Evolutionary conservation across 1,140 invertebrate species (phyloP).

Genomic region (Gryon sp.): DNA sequence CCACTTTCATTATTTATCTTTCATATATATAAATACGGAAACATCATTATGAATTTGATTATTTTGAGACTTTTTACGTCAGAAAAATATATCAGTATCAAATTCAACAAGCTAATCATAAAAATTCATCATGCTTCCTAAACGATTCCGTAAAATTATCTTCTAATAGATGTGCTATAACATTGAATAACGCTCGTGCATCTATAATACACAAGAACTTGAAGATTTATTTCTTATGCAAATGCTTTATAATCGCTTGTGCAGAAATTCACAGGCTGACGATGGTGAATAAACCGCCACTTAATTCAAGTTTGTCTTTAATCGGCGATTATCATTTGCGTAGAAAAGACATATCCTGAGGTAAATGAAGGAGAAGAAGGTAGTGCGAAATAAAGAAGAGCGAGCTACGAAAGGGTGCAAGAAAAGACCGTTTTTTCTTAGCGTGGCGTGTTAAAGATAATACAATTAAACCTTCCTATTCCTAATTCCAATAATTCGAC

Average conservation of each 20-base stretch:
- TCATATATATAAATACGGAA: no score
- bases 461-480: slow-evolving; percentile 11
- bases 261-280: slow-evolving; percentile 36
- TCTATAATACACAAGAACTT: slow-evolving; percentile 35
- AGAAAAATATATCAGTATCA: no score
- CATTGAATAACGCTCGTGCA: no score
- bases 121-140: slow-evolving; percentile 34
- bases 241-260: slow-evolving; percentile 42
- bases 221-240: slow-evolving; percentile 53
- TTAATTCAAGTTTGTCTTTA: slow-evolving; percentile 54
- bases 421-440: no score
- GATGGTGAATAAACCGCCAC: slow-evolving; percentile 47
- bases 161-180: slow-evolving; percentile 42
- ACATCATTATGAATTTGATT: no score
- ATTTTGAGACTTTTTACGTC: no score
- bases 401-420: no score
- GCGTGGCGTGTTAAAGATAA: slow-evolving; percentile 26
- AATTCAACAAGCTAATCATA: not conserved
- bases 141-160: slow-evolving; percentile 32
- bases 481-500: slow-evolving; percentile 27
- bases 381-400: slow-evolving; percentile 43
- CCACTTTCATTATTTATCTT: no score
- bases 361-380: slow-evolving; percentile 22
- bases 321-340: slow-evolving; percentile 43
- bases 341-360: slow-evolving; percentile 54